Evolutionary conservation across 2,113 vertebrate genomes (phyloP).

Genomic region (Melanocharis versteri): DNA sequence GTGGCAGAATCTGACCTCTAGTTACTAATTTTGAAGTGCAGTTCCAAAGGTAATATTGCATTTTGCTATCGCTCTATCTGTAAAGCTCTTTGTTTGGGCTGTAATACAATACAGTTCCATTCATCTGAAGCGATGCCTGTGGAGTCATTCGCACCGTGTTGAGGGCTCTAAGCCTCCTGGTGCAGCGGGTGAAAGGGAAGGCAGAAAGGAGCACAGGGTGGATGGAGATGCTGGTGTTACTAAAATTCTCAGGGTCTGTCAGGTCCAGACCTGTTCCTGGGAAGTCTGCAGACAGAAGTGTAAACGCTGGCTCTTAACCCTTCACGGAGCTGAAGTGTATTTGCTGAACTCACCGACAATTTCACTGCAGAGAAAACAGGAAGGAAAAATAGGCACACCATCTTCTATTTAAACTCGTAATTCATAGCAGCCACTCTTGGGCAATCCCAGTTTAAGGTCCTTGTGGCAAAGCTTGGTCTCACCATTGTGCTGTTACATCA

Average conservation of each 20-base stretch:
- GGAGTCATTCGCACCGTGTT: background rate
- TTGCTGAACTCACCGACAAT: background rate
- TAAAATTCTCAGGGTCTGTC: background rate
- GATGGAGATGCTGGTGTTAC: background rate
- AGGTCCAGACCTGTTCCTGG: conserved; percentile 1
- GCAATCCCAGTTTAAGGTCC: background rate
- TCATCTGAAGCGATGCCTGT: conserved; percentile 40
- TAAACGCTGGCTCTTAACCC: background rate
- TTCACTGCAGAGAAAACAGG: background rate
- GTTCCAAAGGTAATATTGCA: background rate
- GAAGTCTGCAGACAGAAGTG: background rate
- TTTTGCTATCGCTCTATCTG: background rate
- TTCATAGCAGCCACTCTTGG: background rate
- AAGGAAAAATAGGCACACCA: background rate
- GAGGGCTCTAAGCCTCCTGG: background rate
- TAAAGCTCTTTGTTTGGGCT: background rate
- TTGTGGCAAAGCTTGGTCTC: background rate
- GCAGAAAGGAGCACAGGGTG: background rate
- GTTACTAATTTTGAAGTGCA: background rate
- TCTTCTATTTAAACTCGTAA: background rate
- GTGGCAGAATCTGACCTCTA: background rate
- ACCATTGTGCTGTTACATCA: background rate
- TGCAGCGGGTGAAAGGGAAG: background rate
- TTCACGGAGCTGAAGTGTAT: background rate
- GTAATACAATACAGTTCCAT: conserved; percentile 22